Evolutionary conservation across 2,888 invertebrate genomes (phyloP).

Genomic region (Rhagophthalmus giganteus): DNA sequence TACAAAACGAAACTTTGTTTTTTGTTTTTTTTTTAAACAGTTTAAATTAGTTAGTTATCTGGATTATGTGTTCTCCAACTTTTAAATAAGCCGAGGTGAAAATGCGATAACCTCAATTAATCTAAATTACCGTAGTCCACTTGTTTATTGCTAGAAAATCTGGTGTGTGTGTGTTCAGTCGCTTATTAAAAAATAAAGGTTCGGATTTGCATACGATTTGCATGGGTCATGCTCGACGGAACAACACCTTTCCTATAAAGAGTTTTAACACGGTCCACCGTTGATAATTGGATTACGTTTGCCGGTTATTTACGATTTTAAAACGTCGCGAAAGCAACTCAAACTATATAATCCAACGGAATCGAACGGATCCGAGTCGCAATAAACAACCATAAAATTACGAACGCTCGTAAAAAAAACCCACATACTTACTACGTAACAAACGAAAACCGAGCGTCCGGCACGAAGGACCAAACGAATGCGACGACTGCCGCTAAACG

Average conservation of each 20-base stretch:
- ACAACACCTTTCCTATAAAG: background rate
- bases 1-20: background rate
- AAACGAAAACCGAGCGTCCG: too few relatives aligned
- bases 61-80: background rate
- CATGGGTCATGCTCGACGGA: slow-evolving; percentile 1
- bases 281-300: too few relatives aligned
- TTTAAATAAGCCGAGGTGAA: background rate
- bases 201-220: slow-evolving; percentile 14
- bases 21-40: background rate
- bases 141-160: slow-evolving; percentile 15
- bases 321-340: background rate
- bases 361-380: too few relatives aligned
- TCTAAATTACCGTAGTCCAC: slow-evolving; percentile 7
- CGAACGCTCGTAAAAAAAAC: background rate
- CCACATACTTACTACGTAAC: too few relatives aligned
- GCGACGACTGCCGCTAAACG: too few relatives aligned
- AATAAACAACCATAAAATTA: background rate
- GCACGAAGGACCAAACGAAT: too few relatives aligned
- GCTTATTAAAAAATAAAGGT: slow-evolving; percentile 11
- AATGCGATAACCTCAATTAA: slow-evolving; percentile 4
- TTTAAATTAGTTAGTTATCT: background rate
- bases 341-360: background rate
- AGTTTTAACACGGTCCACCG: too few relatives aligned
- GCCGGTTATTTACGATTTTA: too few relatives aligned
- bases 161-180: slow-evolving; percentile 8